phyloP scores from a whole-genome alignment of 92 coral and sea anemone genomes.

The Micromussa lordhowensis region DNA sequence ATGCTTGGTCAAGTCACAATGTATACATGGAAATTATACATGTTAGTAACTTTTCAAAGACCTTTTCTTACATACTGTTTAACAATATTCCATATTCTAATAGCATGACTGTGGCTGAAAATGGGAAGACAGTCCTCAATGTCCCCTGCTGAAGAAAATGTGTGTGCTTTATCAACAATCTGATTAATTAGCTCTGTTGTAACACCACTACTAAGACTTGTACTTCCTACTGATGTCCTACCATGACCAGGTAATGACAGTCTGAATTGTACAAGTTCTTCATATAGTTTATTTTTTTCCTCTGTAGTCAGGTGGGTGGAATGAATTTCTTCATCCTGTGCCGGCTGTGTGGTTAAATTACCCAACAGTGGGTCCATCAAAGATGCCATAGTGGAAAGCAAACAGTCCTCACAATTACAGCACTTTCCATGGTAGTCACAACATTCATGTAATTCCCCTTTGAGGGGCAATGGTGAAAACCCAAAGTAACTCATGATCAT shows the following conservation, averaged over 20 bases:
- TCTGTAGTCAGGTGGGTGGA: constrained; percentile 4
- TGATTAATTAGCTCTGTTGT: constrained; percentile 42
- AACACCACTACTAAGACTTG: constrained; percentile 61
- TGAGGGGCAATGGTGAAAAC: background rate
- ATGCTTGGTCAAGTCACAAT: too few relatives aligned
- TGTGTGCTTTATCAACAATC: constrained; percentile 47
- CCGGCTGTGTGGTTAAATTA: background rate
- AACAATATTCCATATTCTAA: constrained; percentile 42
- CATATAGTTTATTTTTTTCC: constrained; percentile 29
- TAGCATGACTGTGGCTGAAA: constrained; percentile 55
- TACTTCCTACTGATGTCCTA: constrained; percentile 65
- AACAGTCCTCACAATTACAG: constrained; percentile 66
- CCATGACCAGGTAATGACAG: constrained; percentile 66
- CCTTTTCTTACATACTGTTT: constrained; percentile 15
- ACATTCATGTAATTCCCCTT: constrained; percentile 40
- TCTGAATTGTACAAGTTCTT: constrained; percentile 51
- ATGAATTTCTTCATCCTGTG: background rate
- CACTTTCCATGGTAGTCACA: constrained; percentile 51
- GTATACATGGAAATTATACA: too few relatives aligned
- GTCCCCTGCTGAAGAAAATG: constrained; percentile 29
- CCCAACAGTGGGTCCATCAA: constrained; percentile 6
- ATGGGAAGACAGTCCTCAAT: constrained; percentile 50
- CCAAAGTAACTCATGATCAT: constrained; percentile 69
- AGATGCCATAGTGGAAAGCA: constrained; percentile 19
- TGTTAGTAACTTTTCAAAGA: background rate